Conservation (phyloP, 2,888 invertebrate genomes). For the Tenthredo livida region DNA sequence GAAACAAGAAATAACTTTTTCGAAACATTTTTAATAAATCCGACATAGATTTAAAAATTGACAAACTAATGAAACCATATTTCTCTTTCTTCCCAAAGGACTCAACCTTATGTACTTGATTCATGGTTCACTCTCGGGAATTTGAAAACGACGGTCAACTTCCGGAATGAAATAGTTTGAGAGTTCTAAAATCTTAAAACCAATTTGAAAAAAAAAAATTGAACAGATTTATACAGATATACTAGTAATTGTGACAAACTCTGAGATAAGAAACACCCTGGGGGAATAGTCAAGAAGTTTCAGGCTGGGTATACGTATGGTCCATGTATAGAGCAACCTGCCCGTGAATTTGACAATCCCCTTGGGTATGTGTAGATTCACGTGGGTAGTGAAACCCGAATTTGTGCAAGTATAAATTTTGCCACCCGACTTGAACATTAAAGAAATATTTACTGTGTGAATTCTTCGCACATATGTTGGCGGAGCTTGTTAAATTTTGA, state of each 20-base stretch:
- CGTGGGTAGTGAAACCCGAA: neutral
- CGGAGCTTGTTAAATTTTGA: neutral
- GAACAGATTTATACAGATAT: neutral
- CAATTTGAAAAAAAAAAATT: neutral
- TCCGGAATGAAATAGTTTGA: neutral
- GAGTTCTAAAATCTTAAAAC: neutral
- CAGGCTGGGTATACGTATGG: neutral
- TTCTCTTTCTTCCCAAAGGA: constrained; percentile 11
- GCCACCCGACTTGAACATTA: neutral
- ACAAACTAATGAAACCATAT: neutral
- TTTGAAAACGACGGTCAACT: neutral
- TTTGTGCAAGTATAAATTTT: constrained; percentile 26
- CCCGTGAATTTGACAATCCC: constrained; percentile 7
- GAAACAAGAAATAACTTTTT: neutral
- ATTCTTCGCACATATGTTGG: neutral
- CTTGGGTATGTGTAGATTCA: neutral
- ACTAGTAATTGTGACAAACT: neutral
- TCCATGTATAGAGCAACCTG: neutral
- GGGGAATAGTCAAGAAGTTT: neutral
- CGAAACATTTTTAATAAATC: neutral
- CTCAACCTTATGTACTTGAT: too few relatives aligned
- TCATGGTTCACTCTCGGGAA: neutral
- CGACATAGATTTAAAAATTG: neutral
- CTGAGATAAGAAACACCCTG: neutral
- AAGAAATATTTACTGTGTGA: neutral